These are phyloP conservation scores for Ptyas mucosa DNA, from an alignment of 2,113 vertebrate species.

Conservation along the genomic window DNA sequence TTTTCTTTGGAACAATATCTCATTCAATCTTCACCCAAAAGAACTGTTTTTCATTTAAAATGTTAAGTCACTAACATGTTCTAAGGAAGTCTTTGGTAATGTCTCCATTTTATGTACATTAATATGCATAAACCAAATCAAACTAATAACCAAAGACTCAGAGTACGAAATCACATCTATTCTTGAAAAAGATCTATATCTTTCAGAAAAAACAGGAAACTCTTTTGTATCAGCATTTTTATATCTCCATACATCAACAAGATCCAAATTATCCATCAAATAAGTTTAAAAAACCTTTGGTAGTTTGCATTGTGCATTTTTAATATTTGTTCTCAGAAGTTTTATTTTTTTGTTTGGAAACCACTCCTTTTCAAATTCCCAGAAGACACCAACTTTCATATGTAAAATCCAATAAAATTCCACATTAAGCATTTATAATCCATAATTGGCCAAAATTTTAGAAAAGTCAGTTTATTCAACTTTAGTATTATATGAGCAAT, in stretches of 20 bases:
- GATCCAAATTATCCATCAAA: background rate
- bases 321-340: background rate
- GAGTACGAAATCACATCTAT: background rate
- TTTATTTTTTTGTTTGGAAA: background rate
- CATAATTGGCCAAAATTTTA: background rate
- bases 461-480: background rate
- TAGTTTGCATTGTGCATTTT: background rate
- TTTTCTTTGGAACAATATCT: background rate
- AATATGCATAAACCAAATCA: background rate
- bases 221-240: background rate
- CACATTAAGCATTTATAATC: background rate
- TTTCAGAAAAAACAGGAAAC: background rate
- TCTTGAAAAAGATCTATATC: background rate
- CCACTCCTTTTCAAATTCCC: background rate
- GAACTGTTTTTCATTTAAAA: background rate
- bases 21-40: background rate
- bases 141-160: background rate
- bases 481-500: background rate
- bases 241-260: background rate
- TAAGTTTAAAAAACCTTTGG: background rate
- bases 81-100: background rate
- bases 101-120: background rate
- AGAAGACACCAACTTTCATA: background rate
- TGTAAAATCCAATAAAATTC: background rate
- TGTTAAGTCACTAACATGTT: background rate